Evolutionary conservation across 2,797 vertebrate genomes (phyloP), one percentile per base, ranked within the genome.

Genomic region (Tangara arthus): DNA sequence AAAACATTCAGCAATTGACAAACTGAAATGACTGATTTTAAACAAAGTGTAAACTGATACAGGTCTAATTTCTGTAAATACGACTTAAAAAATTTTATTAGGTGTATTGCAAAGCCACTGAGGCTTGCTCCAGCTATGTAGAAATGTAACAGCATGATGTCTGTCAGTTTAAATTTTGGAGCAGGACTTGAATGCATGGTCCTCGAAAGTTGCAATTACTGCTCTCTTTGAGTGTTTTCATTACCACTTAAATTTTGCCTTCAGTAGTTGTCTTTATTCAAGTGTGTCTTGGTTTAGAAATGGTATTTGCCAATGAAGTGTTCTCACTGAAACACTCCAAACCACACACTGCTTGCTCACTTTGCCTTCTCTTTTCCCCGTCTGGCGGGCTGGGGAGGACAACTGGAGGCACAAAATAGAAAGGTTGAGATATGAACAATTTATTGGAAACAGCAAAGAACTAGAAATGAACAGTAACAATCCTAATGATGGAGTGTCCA

Each of bases 331-430:
- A 82, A 50, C 37, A 13, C 12, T 71, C 28, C 17, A 32, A 70
- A 64, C 5, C 20, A 14, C 0, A 1, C 0, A 3, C 23, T 0
- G 1, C 37, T 46, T 22, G 6, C 21, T 69, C 17, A 19, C 44
- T 70, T 77, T 15, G 17, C 42, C n/a, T 61, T 70, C 37, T 64
- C 9, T 17, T 47, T 50, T 12, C 12, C 42, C 8, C 20, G 15
- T 39, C 49, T 12, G 6, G 5, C 0, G 0, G 28, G 28, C 65
- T 64, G 50, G 24, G 34, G 28, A n/a, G 42, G 37, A 64, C n/a
- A 52, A 23, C 1, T 56, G 21, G 24, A 46, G n/a, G 50, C 20
- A 50, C 12, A 23, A 19, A 76, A 57, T 42, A 42, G 42, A 42
- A 28, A 42, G 50, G 6, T 26, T 50, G 71, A 44, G 56, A 26